phyloP scores from a whole-genome alignment of 2,888 invertebrate genomes.

The Andrena minutula region DNA sequence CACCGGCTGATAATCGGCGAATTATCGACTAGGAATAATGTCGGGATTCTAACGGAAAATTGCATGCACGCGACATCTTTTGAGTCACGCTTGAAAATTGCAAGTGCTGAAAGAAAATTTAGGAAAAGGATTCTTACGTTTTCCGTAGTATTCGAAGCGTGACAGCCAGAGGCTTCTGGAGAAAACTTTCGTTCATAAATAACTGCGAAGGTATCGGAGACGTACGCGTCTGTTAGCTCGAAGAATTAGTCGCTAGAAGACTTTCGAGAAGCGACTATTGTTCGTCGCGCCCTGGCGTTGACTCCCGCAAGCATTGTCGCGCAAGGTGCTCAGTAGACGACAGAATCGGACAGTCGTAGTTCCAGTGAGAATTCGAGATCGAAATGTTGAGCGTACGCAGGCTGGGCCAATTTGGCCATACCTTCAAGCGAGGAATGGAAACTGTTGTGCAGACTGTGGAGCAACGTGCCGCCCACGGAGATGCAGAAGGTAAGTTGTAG shows the following conservation, averaged over 20 bases:
- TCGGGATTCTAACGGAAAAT: neutral
- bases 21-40: slow-evolving; percentile 20
- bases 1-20: slow-evolving; percentile 1
- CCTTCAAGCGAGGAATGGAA: neutral
- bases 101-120: neutral
- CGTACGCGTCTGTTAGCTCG: too few species aligned
- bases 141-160: too few species aligned
- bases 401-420: slow-evolving; percentile 30
- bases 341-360: neutral
- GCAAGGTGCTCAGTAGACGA: neutral
- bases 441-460: slow-evolving; percentile 6
- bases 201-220: too few species aligned
- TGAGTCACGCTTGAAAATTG: neutral
- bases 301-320: neutral
- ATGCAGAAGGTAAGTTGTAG: neutral
- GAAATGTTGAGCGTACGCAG: slow-evolving; percentile 11
- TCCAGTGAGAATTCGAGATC: neutral
- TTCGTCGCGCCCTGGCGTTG: neutral
- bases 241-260: too few species aligned
- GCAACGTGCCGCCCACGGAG: fast-evolving
- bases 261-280: neutral
- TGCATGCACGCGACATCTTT: slow-evolving; percentile 36
- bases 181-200: too few species aligned
- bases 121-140: too few species aligned
- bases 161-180: too few species aligned